A percentile compares a stretch with the other conserved stretches of the same genome.
phyloP scores from a whole-genome alignment of 2,888 invertebrate genomes.

The Drosophila neutralis region DNA sequence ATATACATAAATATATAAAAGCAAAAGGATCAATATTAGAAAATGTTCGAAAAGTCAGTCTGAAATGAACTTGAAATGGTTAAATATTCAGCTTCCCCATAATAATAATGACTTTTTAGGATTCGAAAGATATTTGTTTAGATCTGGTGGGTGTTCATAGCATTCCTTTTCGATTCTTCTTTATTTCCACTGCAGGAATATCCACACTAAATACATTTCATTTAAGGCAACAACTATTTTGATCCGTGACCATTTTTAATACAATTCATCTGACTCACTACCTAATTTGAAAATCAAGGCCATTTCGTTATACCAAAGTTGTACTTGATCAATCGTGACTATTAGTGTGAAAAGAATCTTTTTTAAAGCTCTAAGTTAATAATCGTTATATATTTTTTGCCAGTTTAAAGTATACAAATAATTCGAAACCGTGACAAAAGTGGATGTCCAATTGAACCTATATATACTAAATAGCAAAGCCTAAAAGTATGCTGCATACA shows the following conservation, averaged over 20 bases:
- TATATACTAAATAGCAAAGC: neutral
- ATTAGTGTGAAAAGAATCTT: neutral
- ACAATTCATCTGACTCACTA: neutral
- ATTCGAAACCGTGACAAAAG: neutral
- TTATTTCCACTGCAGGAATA: no score
- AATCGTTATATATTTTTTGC: neutral
- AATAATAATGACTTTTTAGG: no score
- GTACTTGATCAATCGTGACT: no score
- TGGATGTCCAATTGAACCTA: neutral
- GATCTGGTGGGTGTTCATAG: neutral
- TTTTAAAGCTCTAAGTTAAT: neutral
- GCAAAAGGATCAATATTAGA: no score
- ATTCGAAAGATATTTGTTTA: neutral
- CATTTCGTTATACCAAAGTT: neutral
- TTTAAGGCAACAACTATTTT: neutral
- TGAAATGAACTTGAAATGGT: no score
- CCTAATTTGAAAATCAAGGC: neutral
- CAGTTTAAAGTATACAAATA: neutral
- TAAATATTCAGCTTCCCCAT: no score
- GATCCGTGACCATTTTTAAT: neutral
- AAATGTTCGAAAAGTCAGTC: no score
- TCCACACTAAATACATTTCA: no score
- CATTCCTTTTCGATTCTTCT: no score
- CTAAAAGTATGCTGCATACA: constrained; percentile 13
- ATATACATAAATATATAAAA: no score